Conservation (phyloP, 2,888 invertebrate species). For the Homarus gammarus region DNA sequence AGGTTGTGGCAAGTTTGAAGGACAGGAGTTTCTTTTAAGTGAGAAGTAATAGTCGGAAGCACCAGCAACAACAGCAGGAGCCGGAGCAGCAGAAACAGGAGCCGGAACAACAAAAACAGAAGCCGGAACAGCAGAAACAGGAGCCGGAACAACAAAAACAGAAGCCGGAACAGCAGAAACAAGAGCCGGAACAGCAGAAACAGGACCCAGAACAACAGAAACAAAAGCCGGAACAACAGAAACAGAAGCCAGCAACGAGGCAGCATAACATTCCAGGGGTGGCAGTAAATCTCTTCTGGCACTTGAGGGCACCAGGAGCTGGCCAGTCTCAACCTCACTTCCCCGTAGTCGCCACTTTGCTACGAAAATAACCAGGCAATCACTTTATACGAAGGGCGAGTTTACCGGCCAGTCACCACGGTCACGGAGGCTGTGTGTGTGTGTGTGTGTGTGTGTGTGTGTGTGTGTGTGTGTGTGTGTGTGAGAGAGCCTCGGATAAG, state of each 20-base stretch:
- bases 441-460: not conserved
- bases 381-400: not conserved
- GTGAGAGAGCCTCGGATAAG: too few species aligned
- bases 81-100: too few species aligned
- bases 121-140: too few species aligned
- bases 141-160: too few species aligned
- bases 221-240: too few species aligned
- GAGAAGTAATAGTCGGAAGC: too few species aligned
- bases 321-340: not conserved
- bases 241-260: not conserved
- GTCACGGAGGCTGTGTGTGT: not conserved
- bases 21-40: too few species aligned
- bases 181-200: too few species aligned
- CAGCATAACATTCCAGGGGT: not conserved
- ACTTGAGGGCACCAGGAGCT: conserved; percentile 9
- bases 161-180: too few species aligned
- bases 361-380: conserved; percentile 29
- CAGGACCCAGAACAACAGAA: not conserved
- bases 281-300: conserved; percentile 9
- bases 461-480: not conserved
- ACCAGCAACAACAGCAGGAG: too few species aligned
- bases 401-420: not conserved
- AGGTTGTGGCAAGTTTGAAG: too few species aligned
- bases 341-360: conserved; percentile 4
- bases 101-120: too few species aligned